Evolutionary conservation across 2,113 vertebrate species (phyloP), one percentile per base, ranked within the genome.

Genomic region (Oncorhynchus gorbuscha): DNA sequence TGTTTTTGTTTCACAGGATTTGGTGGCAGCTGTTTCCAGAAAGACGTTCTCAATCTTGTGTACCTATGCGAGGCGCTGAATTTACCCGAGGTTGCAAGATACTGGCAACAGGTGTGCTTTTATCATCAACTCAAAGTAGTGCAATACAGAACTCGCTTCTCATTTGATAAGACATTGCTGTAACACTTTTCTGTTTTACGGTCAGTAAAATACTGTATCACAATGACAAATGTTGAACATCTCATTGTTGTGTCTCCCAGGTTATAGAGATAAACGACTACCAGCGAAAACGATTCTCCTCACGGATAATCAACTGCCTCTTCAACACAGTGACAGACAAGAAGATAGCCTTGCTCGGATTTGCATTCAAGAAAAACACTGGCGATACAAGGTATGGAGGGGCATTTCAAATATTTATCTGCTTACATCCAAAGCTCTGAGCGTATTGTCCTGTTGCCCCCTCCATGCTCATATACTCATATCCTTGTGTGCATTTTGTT

Each of bases 261-360:
- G 96, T 96, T 39, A 96, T 97, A 81, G 95, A 97, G 77, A 97
- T 97, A 94, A 97, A 96, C 73, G 95, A 97, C 77, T 97, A 96
- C 74, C 96, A 97, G 89, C 93, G 96, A 76, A 93, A 94, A 74
- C 91, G 96, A 65, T 97, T 97, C 90, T 95, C 96, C 70, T 95
- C 95, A 61, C 92, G 95, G 64, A 97, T 97, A 78, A 97, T 97
- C 83, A 95, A 95, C 84, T 95, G 94, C 76, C 88, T 97, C 70
- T 97, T 97, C 81, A 97, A 97, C 83, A 96, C 96, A 0, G 95
- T 95, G 49, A 90, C 95, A 16, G 96, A 95, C 81, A 97, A 97
- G 92, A 96, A 96, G 91, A 96, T 97, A 32, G 96, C 96, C 67
- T 90, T 97, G 81, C 85, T 97, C 78, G 96, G 96, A 4, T 97